Base-by-base conservation (phyloP, 1,140 invertebrate genomes). In the Onthophagus taurus region DNA sequence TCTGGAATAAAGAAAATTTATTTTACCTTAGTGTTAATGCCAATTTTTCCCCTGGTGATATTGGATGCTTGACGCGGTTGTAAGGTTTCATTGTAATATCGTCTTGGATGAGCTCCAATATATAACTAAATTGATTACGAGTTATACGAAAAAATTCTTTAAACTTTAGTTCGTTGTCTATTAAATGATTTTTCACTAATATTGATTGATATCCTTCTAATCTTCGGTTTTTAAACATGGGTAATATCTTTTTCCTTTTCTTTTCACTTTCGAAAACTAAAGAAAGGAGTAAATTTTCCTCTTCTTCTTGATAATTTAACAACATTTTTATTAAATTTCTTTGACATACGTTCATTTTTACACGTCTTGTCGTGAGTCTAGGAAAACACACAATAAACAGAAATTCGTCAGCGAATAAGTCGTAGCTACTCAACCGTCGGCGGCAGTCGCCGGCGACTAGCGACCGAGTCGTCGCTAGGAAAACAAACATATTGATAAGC, bases 171-270 rank as follows among this genome's bases (percentile, higher is more conserved):
- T 26, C 23, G 23, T 26, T 26, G 23, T 26, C 23, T 26, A n/a
- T 26, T 26, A 26, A 26, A 26, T 26, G n/a, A 26, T 26, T 26
- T 7, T 26, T 26, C n/a, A 26, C 23, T 26, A 26, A 26, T 26
- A 26, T n/a, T n/a, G 23, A 26, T 26, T 26, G 23, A 26, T 7
- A 26, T 6, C 23, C 23, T 26, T 26, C 23, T 26, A 26, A 26
- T 26, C n/a, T 26, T 26, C 23, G 6, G 6, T n/a, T 6, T n/a
- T 26, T 26, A 26, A 26, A 26, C 23, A 26, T 26, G 23, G 23
- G 23, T 26, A 26, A 26, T 26, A 26, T 26, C n/a, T 26, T 26
- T 26, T 26, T 26, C 23, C 23, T 26, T 26, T 26, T 26, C n/a
- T 26, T 26, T 26, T 26, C 23, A 26, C 23, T 6, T 26, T 26